Evolutionary conservation across 2,113 vertebrate genomes (phyloP), one percentile per base, ranked within the genome.

Genomic region (Myiozetetes cayanensis): DNA sequence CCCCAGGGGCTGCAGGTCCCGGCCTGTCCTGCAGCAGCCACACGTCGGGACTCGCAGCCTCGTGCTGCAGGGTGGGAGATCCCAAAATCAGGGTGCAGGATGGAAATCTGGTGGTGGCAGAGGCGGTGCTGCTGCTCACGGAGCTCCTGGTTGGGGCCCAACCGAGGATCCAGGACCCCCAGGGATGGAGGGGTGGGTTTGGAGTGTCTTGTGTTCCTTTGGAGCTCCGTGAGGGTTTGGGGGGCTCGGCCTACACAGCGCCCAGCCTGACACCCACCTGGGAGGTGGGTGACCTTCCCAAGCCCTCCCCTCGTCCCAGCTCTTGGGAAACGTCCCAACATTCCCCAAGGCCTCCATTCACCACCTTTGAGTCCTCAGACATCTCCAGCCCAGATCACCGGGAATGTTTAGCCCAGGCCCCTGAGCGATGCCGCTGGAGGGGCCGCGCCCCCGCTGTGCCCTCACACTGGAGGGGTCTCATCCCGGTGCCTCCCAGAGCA

Each of bases 241-340:
- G 68, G 21, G 31, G 35, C 78, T 90, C 74, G 53, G 14, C 30
- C 41, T 3, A 25, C 4, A 1, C 2, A 4, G 50, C 27, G 21
- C 31, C 28, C 12, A 2, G 23, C 25, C 19, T 6, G 66, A 5
- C 59, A 28, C 24, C 39, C 49, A 2, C 5, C 25, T 0, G 4
- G 19, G 33, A n/a, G 50, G 8, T 5, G 20, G 31, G 85, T 0
- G 19, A 47, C 52, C 31, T n/a, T 24, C 55, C 65, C 14, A 12
- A 6, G 31, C 24, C 31, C 44, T 13, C 39, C 8, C 30, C 6
- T 25, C 1, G 0, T 7, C 13, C 59, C 53, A 4, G 23, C 22
- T 28, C 37, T 25, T 4, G 44, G 50, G 44, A 21, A 5, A 25
- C 0, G 1, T 14, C 52, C 47, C 37, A 11, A 0, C 2, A 0